phyloP scores from a whole-genome alignment of 2,113 vertebrate genomes.

The Hiodon tergisus region DNA sequence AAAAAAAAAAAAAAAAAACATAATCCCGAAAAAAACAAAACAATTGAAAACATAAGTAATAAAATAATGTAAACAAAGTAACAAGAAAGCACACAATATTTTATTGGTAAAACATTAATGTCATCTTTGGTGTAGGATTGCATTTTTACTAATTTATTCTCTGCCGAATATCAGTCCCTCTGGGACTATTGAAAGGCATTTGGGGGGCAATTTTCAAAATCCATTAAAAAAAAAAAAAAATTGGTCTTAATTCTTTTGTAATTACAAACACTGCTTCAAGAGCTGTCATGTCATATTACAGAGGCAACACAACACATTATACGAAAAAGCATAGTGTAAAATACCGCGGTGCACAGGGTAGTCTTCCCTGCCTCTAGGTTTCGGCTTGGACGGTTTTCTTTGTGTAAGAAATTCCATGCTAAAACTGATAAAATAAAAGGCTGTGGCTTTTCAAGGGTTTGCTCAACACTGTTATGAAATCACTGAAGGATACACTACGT shows the following conservation, averaged over 20 bases:
- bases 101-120: constrained; percentile 44
- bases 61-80: not conserved
- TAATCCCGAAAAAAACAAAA: not conserved
- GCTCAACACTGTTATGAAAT: too few species aligned
- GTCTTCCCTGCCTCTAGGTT: too few species aligned
- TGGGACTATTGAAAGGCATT: constrained; percentile 44
- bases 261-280: constrained; percentile 57
- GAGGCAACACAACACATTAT: constrained; percentile 50
- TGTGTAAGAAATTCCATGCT: too few species aligned
- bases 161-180: constrained; percentile 45
- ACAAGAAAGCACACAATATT: constrained; percentile 23
- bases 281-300: constrained; percentile 60
- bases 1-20: constrained; percentile 12
- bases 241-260: constrained; percentile 41
- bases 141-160: constrained; percentile 52
- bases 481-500: too few species aligned
- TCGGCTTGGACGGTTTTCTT: too few species aligned
- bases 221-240: not conserved
- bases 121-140: constrained; percentile 52
- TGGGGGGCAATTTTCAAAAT: constrained; percentile 48
- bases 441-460: too few species aligned
- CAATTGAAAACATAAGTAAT: not conserved
- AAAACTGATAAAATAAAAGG: too few species aligned
- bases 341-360: too few species aligned
- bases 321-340: too few species aligned